Evolutionary conservation across 1,140 invertebrate genomes (phyloP), one percentile per base, ranked within the genome.

Genomic region (Bombus confusus): DNA sequence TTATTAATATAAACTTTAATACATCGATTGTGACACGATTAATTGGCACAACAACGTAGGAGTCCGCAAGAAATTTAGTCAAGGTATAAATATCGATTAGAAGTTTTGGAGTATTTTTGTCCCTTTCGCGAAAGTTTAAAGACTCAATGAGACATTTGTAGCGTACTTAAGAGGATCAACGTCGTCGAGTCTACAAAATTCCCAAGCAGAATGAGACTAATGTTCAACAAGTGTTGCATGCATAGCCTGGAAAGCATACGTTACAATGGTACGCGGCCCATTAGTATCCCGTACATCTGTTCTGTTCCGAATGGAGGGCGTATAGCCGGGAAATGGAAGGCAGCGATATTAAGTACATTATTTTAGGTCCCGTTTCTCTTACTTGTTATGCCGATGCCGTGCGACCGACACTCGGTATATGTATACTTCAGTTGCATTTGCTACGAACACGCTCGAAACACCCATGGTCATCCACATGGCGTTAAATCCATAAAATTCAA

Each of bases 281-380:
- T 74, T 62, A 74, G 80, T 62, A 64, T 62, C 43, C 62, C 34
- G 73, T 77, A 31, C 71, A 64, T 82, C 80, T 74, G 80, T 31
- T 22, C 73, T 6, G n/a, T 41, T 10, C 28, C n/a, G 31, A 59
- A 41, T 62, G 72, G 52, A n/a, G 59, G 62, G 81, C 31, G 64
- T 41, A 22, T 37, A 41, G 9, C n/a, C 13, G 62, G 31, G 62
- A 41, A 83, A 83, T 47, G 62, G 52, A 64, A 39, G n/a, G 28
- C 25, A 43, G 5, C 41, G 80, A 83, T 83, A 83, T 83, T 76
- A 83, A 83, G 72, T 41, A 31, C 73, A 76, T 83, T 83, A 83
- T 68, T 83, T 83, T 75, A 83, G 57, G 73, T 83, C 41, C 34
- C 73, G 74, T 83, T 77, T 69, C 73, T 77, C 73, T 83, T 57